Base-by-base conservation (phyloP, 2,113 vertebrate species). In the Leucopsar rothschildi region DNA sequence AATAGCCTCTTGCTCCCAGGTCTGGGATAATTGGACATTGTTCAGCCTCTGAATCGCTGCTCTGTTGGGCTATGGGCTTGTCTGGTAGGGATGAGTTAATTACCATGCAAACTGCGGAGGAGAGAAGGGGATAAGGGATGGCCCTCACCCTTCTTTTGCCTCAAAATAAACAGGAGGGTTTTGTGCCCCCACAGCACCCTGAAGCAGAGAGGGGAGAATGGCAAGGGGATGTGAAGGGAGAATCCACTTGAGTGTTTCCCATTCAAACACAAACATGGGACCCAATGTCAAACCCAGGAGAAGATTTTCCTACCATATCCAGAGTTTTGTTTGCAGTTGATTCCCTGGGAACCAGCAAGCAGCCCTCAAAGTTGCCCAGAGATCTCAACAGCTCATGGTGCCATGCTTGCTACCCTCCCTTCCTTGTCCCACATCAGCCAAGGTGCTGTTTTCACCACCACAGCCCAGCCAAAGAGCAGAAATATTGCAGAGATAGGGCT, bases 21-120 rank as follows among this genome's bases (percentile, higher is more conserved):
- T 33, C 72, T 4, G 8, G 76, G 69, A 97, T 93, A 97, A 96
- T 61, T 91, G 75, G 87, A 76, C 90, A 95, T 95, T 97, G 96
- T 96, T 97, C 12, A 3, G 57, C 71, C 6, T 5, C 83, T 97
- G 90, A 97, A 97, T 96, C 10, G 28, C 28, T 0, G 29, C 95
- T 96, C 91, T 97, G 93, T 97, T 12, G 7, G 69, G 31, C 90
- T 92, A 64, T 2, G 3, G 57, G 73, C 71, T 88, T 24, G 57
- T 76, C 81, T 89, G 0, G 0, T 57, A 86, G 42, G 71, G 81
- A 86, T 14, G 1, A 91, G 82, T 79, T 94, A 60, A 88, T 96
- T 79, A 77, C 79, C 55, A 77, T 68, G 93, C 71, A 95, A 88
- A 91, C 83, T 79, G 76, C 81, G 5, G 35, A 70, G 76, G 81